These are phyloP conservation scores for Ischnura elegans DNA, from an alignment of 2,888 invertebrate species.

Conservation along the genomic window DNA sequence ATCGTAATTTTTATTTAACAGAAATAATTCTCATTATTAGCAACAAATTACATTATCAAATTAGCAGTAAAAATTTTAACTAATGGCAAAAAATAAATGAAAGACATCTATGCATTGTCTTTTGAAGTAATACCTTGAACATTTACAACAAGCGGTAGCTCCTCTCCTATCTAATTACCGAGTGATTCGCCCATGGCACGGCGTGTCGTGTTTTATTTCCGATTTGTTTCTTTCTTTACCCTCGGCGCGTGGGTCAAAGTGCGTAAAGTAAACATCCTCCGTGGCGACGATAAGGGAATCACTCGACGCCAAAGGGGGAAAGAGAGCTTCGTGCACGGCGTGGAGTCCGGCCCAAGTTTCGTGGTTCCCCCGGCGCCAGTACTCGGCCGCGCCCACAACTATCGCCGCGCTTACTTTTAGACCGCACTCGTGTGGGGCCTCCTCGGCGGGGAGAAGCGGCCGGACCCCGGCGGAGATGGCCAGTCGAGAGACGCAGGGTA, in stretches of 20 bases:
- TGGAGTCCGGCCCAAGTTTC: background rate
- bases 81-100: no score
- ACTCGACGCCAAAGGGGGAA: background rate
- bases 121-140: no score
- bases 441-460: background rate
- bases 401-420: conserved; percentile 38
- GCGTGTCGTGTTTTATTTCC: no score
- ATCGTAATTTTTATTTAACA: no score
- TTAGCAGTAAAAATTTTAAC: no score
- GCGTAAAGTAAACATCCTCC: background rate
- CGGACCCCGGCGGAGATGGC: background rate
- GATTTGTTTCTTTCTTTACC: background rate
- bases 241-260: background rate
- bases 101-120: no score
- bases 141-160: no score
- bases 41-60: no score
- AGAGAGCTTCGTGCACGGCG: background rate
- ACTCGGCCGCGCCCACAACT: background rate
- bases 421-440: background rate
- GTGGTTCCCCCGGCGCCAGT: conserved; percentile 1
- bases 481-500: background rate
- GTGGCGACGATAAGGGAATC: background rate
- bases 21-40: no score
- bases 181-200: no score
- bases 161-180: no score